These are phyloP conservation scores for Lagopus leucura DNA, from an alignment of 2,113 vertebrate genomes.

Conservation along the genomic window DNA sequence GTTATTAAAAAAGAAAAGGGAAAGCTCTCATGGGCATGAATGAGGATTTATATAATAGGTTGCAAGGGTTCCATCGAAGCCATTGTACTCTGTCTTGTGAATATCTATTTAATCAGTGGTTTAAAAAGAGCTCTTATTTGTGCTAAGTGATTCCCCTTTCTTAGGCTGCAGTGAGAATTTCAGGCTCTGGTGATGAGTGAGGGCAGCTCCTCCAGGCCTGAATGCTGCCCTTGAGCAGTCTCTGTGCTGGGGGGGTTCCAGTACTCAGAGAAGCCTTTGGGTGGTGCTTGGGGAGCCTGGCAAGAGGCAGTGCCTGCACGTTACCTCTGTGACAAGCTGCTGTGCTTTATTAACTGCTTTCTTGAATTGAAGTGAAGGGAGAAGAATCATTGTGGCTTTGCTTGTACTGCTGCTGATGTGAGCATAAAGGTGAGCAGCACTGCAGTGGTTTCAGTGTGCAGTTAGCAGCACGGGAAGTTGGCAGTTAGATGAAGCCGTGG, in stretches of 20 bases:
- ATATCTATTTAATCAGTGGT: conserved; percentile 54
- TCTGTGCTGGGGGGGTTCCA: background rate
- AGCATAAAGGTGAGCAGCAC: rapidly evolving
- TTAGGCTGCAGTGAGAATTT: background rate
- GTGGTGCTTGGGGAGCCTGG: background rate
- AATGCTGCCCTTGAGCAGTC: background rate
- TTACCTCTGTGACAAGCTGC: background rate
- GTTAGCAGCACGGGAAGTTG: rapidly evolving
- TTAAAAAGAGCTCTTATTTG: conserved; percentile 36
- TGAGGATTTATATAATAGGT: conserved; percentile 11
- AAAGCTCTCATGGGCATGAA: conserved; percentile 40
- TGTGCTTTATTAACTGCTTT: background rate
- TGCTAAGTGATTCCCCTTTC: conserved; percentile 35
- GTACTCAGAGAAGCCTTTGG: background rate
- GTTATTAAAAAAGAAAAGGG: background rate
- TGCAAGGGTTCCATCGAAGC: conserved; percentile 36
- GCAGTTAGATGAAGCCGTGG: rapidly evolving
- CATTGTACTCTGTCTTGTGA: conserved; percentile 20
- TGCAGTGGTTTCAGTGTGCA: background rate
- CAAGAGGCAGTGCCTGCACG: background rate
- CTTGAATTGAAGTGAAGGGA: background rate
- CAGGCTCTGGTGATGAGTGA: background rate
- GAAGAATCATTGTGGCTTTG: background rate
- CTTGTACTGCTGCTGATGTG: rapidly evolving
- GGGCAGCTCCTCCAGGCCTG: background rate